Evolutionary conservation across 2,113 vertebrate species (phyloP), one percentile per base, ranked within the genome.

Genomic region (Lethenteron reissneri): DNA sequence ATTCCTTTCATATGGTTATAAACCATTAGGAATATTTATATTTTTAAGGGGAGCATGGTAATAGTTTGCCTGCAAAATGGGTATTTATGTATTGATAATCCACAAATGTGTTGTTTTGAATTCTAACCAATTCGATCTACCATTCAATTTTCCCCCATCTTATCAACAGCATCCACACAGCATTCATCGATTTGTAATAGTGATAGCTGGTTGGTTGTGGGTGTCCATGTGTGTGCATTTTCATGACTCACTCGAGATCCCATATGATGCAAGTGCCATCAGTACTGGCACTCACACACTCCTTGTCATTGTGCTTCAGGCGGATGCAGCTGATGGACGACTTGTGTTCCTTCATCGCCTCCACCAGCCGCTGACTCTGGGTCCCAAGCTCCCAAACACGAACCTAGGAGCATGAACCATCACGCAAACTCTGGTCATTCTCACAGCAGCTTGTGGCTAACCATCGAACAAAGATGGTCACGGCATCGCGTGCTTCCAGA

Each of bases 181-280:
- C 41, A 41, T 41, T 41, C 41, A 41, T 41, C 4, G 6, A 41
- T 41, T 41, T 41, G 41, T 41, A 41, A 41, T 41, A 41, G 2
- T 41, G 6, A 41, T 41, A 41, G 6, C 41, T 41, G 41, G 41
- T 41, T 41, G 41, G 41, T 41, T 41, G 41, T 41, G 17, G 3
- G 64, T 60, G 59, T 72, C 11, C 60, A 60, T 57, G 56, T 73
- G 41, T 41, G 41, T 41, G 5, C 41, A 41, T 6, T 41, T 68
- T 68, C n/a, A 17, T 11, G 8, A 84, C 88, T 82, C 77, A 95
- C 90, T 81, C 78, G 1, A 91, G 72, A 78, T 92, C 89, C 91
- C 89, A 94, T 75, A 89, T 81, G 80, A 92, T 83, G 77, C 90
- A 91, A 0, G 83, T 80, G 2, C 88, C 87, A 1, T 88, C 87